Base-by-base conservation (phyloP, 2,797 vertebrate species). In the Spea hammondii region DNA sequence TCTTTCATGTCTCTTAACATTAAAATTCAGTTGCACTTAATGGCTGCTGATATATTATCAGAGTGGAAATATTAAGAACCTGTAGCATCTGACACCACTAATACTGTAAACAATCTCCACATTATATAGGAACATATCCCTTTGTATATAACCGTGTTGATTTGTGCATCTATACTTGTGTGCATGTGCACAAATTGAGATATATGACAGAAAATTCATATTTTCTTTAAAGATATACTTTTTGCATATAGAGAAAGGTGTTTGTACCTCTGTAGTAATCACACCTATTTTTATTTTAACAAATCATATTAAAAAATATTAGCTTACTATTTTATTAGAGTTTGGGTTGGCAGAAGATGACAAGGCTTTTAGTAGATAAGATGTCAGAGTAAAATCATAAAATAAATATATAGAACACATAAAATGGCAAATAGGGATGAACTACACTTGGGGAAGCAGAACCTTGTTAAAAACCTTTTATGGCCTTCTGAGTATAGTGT, bases 401-500 rank as follows among this genome's bases (percentile, higher is more conserved):
- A 5, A 62, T n/a, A 8, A 6, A 46, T 47, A 47, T 4, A 51
- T 7, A 66, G 32, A 32, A 32, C 32, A 32, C 32, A 32, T 32
- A 32, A 32, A n/a, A 69, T 14, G 65, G 65, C 13, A 69, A 8
- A 76, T 65, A 60, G 68, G 54, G 74, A 76, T 76, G 70, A 76
- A 51, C 17, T 67, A 53, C 17, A 72, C 47, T 68, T 9, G 4
- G 68, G 70, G 70, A 72, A 68, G 69, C 12, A 53, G 64, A 9
- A 64, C 60, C 32, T 76, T 77, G 53, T 60, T 81, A 76, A 14
- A 32, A 81, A 65, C 51, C 74, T 68, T 80, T 81, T 77, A 81
- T 81, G 79, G 79, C 79, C 79, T 81, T 81, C 68, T 72, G 54
- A 66, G 50, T 65, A 51, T 62, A 76, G n/a, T 9, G 62, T 76